Evolutionary conservation across 2,888 invertebrate species (phyloP), one percentile per base, ranked within the genome.

Genomic region (Drosophila anceps): DNA sequence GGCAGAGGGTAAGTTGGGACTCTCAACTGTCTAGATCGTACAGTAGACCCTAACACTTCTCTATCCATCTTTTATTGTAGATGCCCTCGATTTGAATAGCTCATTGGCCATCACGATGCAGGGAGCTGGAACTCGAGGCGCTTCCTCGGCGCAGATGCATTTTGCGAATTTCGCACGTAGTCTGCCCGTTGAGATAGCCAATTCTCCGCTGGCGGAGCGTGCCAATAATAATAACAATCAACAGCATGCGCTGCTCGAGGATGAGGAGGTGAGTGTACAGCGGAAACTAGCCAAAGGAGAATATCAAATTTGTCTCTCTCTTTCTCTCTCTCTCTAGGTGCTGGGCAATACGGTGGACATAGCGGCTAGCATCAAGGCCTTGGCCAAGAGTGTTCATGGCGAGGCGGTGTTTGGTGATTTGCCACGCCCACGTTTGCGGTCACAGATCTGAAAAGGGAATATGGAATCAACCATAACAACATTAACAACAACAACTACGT

Each of bases 351-450:
- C 96, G 35, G 94, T 95, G 73, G 97, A 97, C 92, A 98, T 98
- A 91, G 97, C 97, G 76, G 98, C 97, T 48, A 97, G 97, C 92
- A 98, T 98, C 92, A 96, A 97, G 93, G 98, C 98, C n/a, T 93
- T 98, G 88, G 98, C 98, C 24, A 96, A 96, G 88, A 98, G 98
- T 84, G 97, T 98, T 72, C 97, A 97, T 93, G 97, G 96, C 72
- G 97, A 98, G 93, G 94, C 95, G 29, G 96, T 97, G 81, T 98
- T 97, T 93, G 96, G 96, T 24, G 98, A 98, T 91, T 94, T 98
- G 91, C 98, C 98, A 48, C 95, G 96, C 73, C 97, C 97, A 76
- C 95, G 97, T 90, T 96, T 97, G 94, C 96, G 96, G 92, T 96
- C 96, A 74, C 96, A 96, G 94, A 96, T 97, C 94, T 97, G 96